Evolutionary conservation across 2,888 invertebrate genomes (phyloP), one percentile per base, ranked within the genome.

Genomic region (Lymantria dispar): DNA sequence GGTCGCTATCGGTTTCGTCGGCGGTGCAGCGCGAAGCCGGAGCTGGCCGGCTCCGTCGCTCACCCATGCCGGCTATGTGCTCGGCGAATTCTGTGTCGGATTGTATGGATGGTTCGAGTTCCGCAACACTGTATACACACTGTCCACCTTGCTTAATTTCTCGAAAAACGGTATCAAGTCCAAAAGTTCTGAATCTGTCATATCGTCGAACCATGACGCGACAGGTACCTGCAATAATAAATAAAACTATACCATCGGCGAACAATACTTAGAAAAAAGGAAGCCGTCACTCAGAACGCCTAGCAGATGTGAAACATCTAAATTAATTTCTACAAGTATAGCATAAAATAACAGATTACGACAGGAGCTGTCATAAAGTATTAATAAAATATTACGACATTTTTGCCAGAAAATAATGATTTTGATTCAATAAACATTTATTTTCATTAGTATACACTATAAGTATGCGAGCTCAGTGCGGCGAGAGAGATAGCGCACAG

Each of bases 141-240:
- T 98, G 90, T 99, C 98, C 82, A 98, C 97, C 92, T 96, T 97
- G 91, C 98, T 97, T 72, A 99, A 93, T 87, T 97, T 97, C 92
- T 99, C 99, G 91, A 99, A 98, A 90, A 99, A 97, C 72, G 99
- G 99, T 87, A 99, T 96, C 83, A 99, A 93, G 92, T 99, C 99
- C 79, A 98, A 93, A 65, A 99, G 94, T 91, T 99, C 99, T 58
- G 97, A 96, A 91, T 99, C 99, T 78, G 96, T 95, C 94, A 97
- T 97, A 91, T 99, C 99, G 92, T 99, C 99, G 92, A 99, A 99
- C 99, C 99, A 99, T 65, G 99, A 99, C 82, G 98, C 97, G 67
- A 99, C 99, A 80, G 99, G 98, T 86, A 99, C 98, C 96, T 97
- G 85, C 0, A 84, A 84, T 53, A n/a, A 60, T 43, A 15, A 44